Conservation (phyloP, 2,888 invertebrate genomes). For the Pyrrhosoma nymphula region DNA sequence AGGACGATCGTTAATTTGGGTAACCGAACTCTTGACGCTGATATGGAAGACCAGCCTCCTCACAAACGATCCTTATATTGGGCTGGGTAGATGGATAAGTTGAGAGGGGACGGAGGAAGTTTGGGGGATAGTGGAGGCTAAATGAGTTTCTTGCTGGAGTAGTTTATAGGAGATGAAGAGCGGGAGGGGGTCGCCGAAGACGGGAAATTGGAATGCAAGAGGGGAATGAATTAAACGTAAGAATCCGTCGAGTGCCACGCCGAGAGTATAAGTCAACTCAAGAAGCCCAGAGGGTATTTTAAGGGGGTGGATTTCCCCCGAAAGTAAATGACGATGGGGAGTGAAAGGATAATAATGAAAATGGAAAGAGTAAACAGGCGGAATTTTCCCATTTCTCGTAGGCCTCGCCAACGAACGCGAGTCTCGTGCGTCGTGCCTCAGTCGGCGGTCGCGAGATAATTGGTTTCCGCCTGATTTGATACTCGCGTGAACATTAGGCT, state of each 20-base stretch:
- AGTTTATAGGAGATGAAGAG: background rate
- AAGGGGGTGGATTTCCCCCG: background rate
- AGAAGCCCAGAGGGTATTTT: background rate
- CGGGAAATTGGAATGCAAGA: background rate
- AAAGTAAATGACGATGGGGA: background rate
- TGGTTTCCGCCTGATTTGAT: background rate
- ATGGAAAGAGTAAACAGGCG: background rate
- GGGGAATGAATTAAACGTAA: background rate
- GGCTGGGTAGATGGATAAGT: background rate
- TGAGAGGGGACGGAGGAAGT: background rate
- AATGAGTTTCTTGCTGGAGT: background rate
- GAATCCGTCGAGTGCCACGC: background rate
- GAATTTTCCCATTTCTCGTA: background rate
- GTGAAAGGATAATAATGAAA: background rate
- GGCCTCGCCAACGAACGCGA: background rate
- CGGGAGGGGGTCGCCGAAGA: too few species aligned
- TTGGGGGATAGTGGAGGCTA: background rate
- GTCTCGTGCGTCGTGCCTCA: background rate
- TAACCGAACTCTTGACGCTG: background rate
- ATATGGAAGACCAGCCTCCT: background rate
- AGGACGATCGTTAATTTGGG: background rate
- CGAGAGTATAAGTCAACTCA: background rate
- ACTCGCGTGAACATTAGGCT: background rate
- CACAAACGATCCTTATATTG: background rate
- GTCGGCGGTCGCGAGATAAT: background rate